Evolutionary conservation across 2,888 invertebrate genomes (phyloP), one percentile per base, ranked within the genome.

Genomic region (Macrostomum cliftonense): DNA sequence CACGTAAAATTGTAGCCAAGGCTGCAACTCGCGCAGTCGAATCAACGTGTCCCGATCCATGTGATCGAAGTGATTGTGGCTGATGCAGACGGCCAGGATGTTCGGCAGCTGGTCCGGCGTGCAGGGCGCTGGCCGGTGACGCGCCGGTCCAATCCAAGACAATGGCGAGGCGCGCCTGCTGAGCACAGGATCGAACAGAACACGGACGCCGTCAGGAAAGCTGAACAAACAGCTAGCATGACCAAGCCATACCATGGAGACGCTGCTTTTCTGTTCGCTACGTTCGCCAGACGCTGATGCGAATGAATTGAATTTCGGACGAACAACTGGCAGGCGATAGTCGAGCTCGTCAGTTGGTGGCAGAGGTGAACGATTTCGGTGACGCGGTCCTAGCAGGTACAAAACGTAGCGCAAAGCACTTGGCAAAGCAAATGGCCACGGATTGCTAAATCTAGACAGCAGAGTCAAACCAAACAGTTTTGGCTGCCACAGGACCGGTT

Each of bases 51-150:
- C 37, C 16, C 52, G 52, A 54, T 74, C 73, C 43, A 75, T 58
- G 61, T 74, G 74, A 58, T 74, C 74, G 52, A 72, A 74, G 56
- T 74, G 74, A 55, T 70, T 72, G 56, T 74, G 74, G 37, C 71
- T 71, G 47, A 74, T 73, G 2, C 74, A 61, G 0, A 70, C 72
- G 39, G 71, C 68, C 54, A 74, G 63, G 2, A 75, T 54, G 13
- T 59, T 42, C 1, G 73, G 73, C 42, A 74, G 57, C 12, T 74
- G 65, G 11, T 65, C 17, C 11, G 36, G 38, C 12, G 12, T 4
- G 51, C 62, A 63, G 0, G 64, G 59, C 1, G 58, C 51, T 20
- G 57, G 52, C 7, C 73, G 57, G 53, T 64, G 73, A 16, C 74
- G 59, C 48, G 61, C 63, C 2, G 70, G 65, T 19, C 71, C 72